Conservation (phyloP, 2,888 invertebrate species). For the Leucozona laternaria region DNA sequence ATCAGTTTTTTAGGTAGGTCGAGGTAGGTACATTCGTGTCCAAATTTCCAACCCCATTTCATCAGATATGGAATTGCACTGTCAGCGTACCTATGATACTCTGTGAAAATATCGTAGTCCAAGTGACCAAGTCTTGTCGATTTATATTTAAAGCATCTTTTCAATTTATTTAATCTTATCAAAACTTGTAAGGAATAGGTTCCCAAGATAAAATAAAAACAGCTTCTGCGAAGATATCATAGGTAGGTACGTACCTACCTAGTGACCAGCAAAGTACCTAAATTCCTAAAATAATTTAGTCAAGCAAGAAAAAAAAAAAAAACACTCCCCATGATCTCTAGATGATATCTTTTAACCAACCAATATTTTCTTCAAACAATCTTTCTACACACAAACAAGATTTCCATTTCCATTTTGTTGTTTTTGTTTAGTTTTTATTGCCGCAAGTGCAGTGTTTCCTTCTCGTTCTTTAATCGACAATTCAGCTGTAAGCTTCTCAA, state of each 20-base stretch:
- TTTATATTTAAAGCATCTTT: no score
- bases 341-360: background rate
- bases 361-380: constrained; percentile 9
- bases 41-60: no score
- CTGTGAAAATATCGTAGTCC: no score
- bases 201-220: background rate
- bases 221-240: background rate
- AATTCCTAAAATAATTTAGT: constrained; percentile 1
- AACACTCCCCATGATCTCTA: constrained; percentile 6
- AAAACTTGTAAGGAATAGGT: background rate
- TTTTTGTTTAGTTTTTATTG: background rate
- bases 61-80: no score
- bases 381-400: constrained; percentile 16
- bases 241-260: background rate
- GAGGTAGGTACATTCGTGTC: no score
- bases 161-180: no score
- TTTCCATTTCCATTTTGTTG: background rate
- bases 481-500: constrained; percentile 43
- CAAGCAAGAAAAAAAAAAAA: background rate
- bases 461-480: constrained; percentile 36
- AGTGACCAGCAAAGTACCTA: background rate
- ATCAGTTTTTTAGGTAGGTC: no score
- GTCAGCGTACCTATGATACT: no score
- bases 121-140: no score
- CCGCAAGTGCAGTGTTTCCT: background rate